These are phyloP conservation scores for Pomatostomus ruficeps DNA, from an alignment of 2,113 vertebrate genomes.

Conservation along the genomic window DNA sequence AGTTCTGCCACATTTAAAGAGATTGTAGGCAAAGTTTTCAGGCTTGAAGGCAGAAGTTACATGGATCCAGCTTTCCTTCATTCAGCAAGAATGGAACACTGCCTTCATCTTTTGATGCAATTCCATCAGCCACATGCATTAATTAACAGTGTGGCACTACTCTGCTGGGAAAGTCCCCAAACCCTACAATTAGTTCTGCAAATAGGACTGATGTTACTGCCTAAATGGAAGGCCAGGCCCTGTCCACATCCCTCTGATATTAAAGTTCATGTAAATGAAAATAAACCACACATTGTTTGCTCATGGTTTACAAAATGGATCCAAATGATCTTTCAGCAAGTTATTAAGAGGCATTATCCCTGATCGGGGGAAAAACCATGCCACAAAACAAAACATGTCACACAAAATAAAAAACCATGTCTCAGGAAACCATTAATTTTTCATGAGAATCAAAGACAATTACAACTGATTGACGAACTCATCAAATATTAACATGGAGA, in stretches of 20 bases:
- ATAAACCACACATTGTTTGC: background rate
- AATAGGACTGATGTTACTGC: background rate
- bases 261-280: background rate
- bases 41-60: background rate
- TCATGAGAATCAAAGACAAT: slow-evolving; percentile 69
- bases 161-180: background rate
- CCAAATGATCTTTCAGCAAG: background rate
- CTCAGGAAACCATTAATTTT: slow-evolving; percentile 43
- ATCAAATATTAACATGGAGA: slow-evolving; percentile 69
- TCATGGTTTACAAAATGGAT: background rate
- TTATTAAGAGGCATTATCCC: background rate
- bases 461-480: slow-evolving; percentile 44
- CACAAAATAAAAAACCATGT: background rate
- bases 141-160: background rate
- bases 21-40: background rate
- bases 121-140: background rate
- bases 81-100: background rate
- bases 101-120: background rate
- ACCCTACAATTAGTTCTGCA: background rate
- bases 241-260: background rate
- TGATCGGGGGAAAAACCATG: background rate
- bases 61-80: background rate
- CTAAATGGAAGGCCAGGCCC: background rate
- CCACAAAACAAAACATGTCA: background rate
- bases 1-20: background rate